phyloP scores from a whole-genome alignment of 1,140 invertebrate species.

The Neodiprion lecontei region DNA sequence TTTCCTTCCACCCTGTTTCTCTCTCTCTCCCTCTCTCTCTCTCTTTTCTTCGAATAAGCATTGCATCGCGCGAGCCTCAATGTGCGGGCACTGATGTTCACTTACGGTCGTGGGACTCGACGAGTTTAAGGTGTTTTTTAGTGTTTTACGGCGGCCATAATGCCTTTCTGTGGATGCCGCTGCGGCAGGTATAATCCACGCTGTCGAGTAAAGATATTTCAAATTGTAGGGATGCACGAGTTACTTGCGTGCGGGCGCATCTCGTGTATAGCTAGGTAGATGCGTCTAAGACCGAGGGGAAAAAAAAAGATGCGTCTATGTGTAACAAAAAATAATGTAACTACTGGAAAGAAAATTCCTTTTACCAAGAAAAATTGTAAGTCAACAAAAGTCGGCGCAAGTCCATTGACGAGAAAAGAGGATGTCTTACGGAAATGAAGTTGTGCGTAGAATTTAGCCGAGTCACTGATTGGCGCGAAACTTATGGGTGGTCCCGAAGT shows the following conservation, averaged over 20 bases:
- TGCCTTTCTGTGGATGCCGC: constrained; percentile 45
- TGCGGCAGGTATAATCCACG: background rate
- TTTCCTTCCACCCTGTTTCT: too few species aligned
- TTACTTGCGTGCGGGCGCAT: too few species aligned
- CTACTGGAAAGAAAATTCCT: constrained; percentile 19
- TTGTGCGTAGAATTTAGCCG: too few species aligned
- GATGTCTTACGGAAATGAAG: too few species aligned
- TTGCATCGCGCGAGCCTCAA: constrained; percentile 31
- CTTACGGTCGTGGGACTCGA: constrained; percentile 43
- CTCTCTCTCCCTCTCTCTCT: too few species aligned
- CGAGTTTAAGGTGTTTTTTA: constrained; percentile 47
- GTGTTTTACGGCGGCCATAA: constrained; percentile 57
- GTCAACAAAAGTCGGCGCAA: constrained; percentile 1
- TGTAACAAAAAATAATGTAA: constrained; percentile 7
- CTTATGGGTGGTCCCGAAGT: too few species aligned
- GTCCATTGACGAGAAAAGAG: too few species aligned
- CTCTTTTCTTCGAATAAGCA: too few species aligned
- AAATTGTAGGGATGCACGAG: constrained; percentile 39
- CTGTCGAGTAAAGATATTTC: background rate
- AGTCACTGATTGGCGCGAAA: too few species aligned
- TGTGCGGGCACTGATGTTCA: constrained; percentile 56
- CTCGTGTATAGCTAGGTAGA: background rate
- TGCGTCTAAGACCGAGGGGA: constrained; percentile 13
- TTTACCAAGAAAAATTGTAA: background rate
- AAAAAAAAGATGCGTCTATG: constrained; percentile 10